phyloP scores from a whole-genome alignment of 2,797 vertebrate species.

The Diglossa cyanea region DNA sequence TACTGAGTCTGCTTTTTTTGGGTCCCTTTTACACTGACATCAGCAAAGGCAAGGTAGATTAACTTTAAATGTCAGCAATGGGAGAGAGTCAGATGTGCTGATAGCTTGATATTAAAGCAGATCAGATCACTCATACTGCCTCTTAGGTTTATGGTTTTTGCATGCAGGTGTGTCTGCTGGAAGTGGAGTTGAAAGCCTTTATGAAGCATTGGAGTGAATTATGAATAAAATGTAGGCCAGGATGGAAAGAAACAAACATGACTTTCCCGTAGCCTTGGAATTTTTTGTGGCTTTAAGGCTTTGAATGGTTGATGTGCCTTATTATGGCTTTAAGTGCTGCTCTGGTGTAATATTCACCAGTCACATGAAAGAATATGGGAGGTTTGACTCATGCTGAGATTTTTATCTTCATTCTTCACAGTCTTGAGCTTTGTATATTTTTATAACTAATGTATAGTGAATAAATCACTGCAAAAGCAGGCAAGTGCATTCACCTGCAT shows the following conservation, averaged over 20 bases:
- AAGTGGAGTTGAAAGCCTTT: neutral
- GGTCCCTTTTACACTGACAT: neutral
- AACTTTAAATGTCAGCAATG: neutral
- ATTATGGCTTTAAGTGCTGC: neutral
- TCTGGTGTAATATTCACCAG: neutral
- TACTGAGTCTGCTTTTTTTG: neutral
- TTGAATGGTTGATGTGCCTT: neutral
- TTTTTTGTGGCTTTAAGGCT: neutral
- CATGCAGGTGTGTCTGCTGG: neutral
- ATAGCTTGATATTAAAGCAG: neutral
- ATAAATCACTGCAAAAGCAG: neutral
- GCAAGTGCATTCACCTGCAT: accelerated
- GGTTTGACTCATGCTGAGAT: neutral
- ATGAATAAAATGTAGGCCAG: neutral
- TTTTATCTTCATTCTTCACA: neutral
- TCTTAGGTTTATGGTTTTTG: neutral
- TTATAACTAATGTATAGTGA: neutral
- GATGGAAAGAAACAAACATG: neutral
- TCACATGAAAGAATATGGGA: neutral
- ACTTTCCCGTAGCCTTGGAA: accelerated
- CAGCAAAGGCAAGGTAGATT: neutral
- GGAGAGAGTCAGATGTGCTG: neutral
- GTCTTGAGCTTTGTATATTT: neutral
- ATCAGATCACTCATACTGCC: neutral
- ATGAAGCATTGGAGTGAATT: neutral